Evolutionary conservation across 2,113 vertebrate genomes (phyloP).

Genomic region (Oxyruncus cristatus): DNA sequence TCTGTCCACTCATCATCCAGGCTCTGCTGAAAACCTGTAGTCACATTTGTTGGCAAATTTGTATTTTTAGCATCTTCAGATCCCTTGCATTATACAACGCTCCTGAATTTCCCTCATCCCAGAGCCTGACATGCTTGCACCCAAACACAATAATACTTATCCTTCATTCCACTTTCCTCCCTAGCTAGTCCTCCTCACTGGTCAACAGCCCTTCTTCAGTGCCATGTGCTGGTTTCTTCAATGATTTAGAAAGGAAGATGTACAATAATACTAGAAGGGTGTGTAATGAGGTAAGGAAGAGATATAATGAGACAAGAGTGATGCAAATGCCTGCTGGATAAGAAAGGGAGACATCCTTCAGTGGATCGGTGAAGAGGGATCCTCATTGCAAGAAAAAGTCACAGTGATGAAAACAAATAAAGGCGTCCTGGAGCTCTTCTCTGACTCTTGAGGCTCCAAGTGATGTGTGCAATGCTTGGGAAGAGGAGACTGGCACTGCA

Average conservation of each 20-base stretch:
- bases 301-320: background rate
- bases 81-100: background rate
- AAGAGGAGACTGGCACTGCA: background rate
- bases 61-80: background rate
- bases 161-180: background rate
- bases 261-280: background rate
- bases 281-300: background rate
- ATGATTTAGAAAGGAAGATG: background rate
- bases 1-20: background rate
- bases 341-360: background rate
- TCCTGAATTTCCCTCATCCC: background rate
- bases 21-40: background rate
- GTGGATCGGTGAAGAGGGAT: background rate
- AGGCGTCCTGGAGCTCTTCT: background rate
- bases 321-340: background rate
- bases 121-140: background rate
- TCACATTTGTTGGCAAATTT: background rate
- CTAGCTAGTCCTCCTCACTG: background rate
- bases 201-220: background rate
- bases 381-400: background rate
- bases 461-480: no score
- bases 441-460: background rate
- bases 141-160: background rate
- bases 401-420: background rate
- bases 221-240: background rate